A percentile compares a stretch with the other conserved stretches of the same genome.
Evolutionary conservation across 1,140 invertebrate genomes (phyloP).

Genomic region (Acromyrmex heyeri): DNA sequence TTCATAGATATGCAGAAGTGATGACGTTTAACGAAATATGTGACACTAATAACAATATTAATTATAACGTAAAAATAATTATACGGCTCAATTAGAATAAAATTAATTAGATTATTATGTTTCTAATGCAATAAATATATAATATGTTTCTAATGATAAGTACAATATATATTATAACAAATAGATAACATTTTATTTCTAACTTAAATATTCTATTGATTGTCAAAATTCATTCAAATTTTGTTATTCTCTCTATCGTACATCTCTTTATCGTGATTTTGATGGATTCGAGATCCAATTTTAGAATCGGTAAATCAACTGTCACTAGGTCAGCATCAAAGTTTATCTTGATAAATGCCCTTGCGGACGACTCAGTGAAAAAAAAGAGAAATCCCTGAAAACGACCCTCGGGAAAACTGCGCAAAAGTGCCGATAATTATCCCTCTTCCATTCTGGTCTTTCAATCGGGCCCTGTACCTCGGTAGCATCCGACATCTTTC

Average conservation of each 20-base stretch:
- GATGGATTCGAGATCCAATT: slow-evolving; percentile 44
- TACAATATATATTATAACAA: not conserved
- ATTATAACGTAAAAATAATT: not conserved
- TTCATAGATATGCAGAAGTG: not conserved
- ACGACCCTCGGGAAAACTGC: slow-evolving; percentile 34
- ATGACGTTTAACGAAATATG: not conserved
- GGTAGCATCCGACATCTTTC: slow-evolving; percentile 34
- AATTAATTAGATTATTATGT: slow-evolving; percentile 13
- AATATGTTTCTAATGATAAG: not conserved
- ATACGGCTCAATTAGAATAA: no score
- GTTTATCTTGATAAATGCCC: slow-evolving; percentile 61
- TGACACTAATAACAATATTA: not conserved
- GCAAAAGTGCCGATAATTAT: slow-evolving; percentile 52
- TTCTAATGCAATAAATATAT: not conserved
- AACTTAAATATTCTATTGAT: not conserved
- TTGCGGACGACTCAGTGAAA: slow-evolving; percentile 1
- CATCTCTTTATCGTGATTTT: slow-evolving; percentile 39
- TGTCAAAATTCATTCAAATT: slow-evolving; percentile 16
- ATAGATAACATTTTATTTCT: not conserved
- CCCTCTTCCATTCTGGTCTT: slow-evolving; percentile 23
- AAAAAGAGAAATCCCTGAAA: slow-evolving; percentile 7
- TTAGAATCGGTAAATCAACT: slow-evolving; percentile 60
- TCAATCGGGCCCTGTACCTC: slow-evolving; percentile 10
- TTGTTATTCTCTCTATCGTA: not conserved
- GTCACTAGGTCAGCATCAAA: slow-evolving; percentile 52